A percentile compares a stretch with the other conserved stretches of the same genome.
These are phyloP conservation scores for Carposina sasakii DNA, from an alignment of 1,140 invertebrate genomes.

Conservation along the genomic window DNA sequence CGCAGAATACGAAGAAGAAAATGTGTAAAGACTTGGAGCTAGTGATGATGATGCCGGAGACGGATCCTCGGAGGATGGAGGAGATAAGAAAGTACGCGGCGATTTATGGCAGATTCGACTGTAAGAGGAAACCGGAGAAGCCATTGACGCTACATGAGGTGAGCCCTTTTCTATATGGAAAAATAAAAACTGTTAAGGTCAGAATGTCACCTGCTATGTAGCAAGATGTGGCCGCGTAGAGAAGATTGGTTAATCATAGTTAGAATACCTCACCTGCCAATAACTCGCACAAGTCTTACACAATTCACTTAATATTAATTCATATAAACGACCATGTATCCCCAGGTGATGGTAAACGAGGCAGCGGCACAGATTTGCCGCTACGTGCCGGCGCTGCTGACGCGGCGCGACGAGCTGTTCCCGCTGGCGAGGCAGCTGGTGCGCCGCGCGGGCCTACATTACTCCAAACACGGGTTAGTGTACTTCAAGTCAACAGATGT, in stretches of 20 bases:
- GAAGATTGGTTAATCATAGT: conserved; percentile 12
- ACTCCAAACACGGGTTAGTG: conserved; percentile 76
- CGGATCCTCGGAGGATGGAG: conserved; percentile 91
- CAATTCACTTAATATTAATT: no score
- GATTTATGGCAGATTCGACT: conserved; percentile 97
- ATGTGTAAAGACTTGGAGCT: conserved; percentile 93
- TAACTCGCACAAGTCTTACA: no score
- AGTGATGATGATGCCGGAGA: conserved; percentile 91
- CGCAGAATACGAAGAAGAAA: conserved; percentile 92
- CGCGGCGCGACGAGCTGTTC: conserved; percentile 94
- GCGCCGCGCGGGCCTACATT: conserved; percentile 92
- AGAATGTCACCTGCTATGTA: no score
- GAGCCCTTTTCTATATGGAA: no score
- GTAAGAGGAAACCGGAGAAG: conserved; percentile 96
- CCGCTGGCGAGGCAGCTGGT: conserved; percentile 95
- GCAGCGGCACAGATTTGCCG: conserved; percentile 96
- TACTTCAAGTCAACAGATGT: no score
- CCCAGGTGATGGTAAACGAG: conserved; percentile 94
- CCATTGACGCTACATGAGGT: conserved; percentile 96
- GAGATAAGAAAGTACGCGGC: conserved; percentile 96
- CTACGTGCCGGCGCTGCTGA: conserved; percentile 90
- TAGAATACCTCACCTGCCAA: no score
- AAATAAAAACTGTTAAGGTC: no score
- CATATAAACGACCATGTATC: no score
- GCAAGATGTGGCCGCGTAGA: no score